These are phyloP conservation scores for Uria lomvia DNA, from an alignment of 2,113 vertebrate genomes.

Conservation along the genomic window DNA sequence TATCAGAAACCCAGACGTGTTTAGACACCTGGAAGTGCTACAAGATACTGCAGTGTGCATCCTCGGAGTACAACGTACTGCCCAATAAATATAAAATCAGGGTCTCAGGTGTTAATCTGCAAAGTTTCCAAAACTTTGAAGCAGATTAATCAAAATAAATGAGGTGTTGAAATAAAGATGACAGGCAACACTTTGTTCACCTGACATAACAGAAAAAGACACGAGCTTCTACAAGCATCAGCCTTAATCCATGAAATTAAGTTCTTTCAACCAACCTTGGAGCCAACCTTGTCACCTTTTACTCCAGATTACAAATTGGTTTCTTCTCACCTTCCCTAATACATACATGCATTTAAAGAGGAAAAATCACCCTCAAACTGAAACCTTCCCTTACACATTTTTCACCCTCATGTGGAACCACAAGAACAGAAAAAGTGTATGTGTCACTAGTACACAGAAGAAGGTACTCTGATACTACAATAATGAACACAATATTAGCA, in stretches of 20 bases:
- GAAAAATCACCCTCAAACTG: background rate
- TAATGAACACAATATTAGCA: background rate
- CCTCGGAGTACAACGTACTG: background rate
- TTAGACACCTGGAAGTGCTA: background rate
- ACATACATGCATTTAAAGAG: background rate
- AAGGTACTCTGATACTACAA: background rate
- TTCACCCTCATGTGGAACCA: background rate
- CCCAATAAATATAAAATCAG: background rate
- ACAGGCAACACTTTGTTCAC: background rate
- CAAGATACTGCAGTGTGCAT: background rate
- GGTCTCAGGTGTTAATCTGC: background rate
- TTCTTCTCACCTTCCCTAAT: background rate
- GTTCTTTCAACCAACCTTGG: background rate
- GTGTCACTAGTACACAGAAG: background rate
- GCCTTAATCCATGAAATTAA: background rate
- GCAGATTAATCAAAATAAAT: background rate
- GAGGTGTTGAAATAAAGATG: background rate
- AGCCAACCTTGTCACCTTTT: background rate
- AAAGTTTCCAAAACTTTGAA: background rate
- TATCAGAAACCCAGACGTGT: background rate
- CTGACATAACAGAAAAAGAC: slow-evolving; percentile 10
- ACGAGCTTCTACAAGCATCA: background rate
- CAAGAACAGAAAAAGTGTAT: background rate
- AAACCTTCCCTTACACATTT: background rate
- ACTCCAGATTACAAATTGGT: background rate